Conservation (phyloP, 2,888 invertebrate genomes). For the Xylota segnis region DNA sequence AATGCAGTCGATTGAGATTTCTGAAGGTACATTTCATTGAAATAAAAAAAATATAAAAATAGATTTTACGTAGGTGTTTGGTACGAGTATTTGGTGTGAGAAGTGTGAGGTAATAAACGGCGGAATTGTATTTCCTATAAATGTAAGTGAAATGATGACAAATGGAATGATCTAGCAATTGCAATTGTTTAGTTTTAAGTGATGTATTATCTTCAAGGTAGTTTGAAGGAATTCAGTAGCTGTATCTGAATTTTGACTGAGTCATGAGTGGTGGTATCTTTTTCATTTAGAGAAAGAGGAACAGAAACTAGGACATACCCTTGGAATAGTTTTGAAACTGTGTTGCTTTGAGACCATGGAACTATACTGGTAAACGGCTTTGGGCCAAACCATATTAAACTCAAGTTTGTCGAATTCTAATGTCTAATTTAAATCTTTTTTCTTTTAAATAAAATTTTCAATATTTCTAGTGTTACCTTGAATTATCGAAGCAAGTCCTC, state of each 20-base stretch:
- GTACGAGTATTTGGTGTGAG: conserved; percentile 11
- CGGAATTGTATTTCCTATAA: conserved; percentile 22
- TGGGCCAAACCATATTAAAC: background rate
- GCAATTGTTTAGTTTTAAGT: conserved; percentile 39
- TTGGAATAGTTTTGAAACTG: background rate
- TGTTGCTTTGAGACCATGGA: background rate
- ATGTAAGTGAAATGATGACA: conserved; percentile 53
- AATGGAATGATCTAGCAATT: conserved; percentile 48
- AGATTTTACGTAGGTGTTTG: conserved; percentile 66
- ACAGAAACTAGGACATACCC: background rate
- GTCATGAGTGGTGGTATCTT: background rate
- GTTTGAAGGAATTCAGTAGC: background rate
- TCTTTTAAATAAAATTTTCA: too few relatives aligned
- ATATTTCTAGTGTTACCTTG: too few relatives aligned
- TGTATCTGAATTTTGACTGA: background rate
- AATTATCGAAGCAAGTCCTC: too few relatives aligned
- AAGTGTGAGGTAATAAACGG: conserved; percentile 27
- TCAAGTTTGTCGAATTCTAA: background rate
- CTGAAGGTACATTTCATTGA: conserved; percentile 19
- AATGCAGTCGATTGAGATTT: conserved; percentile 36
- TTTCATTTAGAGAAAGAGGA: background rate
- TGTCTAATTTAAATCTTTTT: too few relatives aligned
- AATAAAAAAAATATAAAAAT: conserved; percentile 43
- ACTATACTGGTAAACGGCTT: background rate
- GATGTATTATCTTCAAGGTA: conserved; percentile 1